phyloP scores from a whole-genome alignment of 2,888 invertebrate genomes.

The Meloe dianella region DNA sequence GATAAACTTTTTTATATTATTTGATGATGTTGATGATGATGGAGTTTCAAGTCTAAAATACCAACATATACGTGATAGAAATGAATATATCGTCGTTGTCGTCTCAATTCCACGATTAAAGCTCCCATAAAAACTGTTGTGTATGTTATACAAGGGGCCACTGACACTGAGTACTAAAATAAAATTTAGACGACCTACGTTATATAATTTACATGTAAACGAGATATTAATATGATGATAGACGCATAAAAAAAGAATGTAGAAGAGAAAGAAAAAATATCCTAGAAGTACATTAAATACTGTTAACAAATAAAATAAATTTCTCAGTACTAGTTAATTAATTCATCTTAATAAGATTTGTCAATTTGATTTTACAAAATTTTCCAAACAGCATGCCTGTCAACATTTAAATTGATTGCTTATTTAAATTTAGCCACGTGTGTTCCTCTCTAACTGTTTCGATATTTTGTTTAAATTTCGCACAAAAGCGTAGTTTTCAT shows the following conservation, averaged over 20 bases:
- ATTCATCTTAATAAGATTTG: no score
- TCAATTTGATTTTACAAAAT: no score
- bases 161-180: slow-evolving; percentile 7
- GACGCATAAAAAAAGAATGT: not conserved
- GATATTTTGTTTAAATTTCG: not conserved
- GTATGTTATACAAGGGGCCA: not conserved
- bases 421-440: not conserved
- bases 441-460: no score
- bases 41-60: not conserved
- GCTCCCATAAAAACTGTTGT: not conserved
- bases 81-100: not conserved
- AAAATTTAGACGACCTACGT: not conserved
- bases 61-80: not conserved
- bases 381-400: not conserved
- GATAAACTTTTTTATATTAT: not conserved
- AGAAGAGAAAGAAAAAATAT: not conserved
- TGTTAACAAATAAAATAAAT: not conserved
- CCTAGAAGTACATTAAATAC: not conserved
- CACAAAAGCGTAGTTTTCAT: not conserved
- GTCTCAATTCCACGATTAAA: not conserved
- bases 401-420: not conserved
- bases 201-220: slow-evolving; percentile 3
- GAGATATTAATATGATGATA: slow-evolving; percentile 9
- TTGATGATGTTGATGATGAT: not conserved
- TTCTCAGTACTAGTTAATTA: no score